These are phyloP conservation scores for Metridium senile DNA, from an alignment of 92 coral and sea anemone species.

Conservation along the genomic window DNA sequence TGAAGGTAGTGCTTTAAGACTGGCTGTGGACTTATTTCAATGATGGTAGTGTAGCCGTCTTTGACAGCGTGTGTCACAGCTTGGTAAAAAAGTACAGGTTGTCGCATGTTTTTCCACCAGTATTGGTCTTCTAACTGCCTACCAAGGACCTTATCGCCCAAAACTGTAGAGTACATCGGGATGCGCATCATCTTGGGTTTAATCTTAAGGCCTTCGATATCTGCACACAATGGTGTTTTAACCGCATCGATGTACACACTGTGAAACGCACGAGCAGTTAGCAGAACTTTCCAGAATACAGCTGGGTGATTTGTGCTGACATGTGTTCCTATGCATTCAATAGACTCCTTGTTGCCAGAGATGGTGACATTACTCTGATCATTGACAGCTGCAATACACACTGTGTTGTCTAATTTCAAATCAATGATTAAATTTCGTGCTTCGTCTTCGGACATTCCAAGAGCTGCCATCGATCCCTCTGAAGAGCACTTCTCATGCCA, in stretches of 20 bases:
- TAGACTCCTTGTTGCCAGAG: slow-evolving; percentile 73
- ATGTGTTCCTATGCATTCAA: slow-evolving; percentile 61
- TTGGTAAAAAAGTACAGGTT: slow-evolving; percentile 63
- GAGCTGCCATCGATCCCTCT: slow-evolving; percentile 86
- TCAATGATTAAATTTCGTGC: slow-evolving; percentile 42
- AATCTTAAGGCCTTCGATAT: slow-evolving; percentile 13
- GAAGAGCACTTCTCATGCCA: slow-evolving; percentile 73
- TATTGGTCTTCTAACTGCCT: slow-evolving; percentile 50
- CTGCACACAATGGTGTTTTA: slow-evolving; percentile 53
- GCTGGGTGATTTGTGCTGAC: slow-evolving; percentile 24
- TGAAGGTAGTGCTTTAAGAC: slow-evolving; percentile 59
- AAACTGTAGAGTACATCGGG: slow-evolving; percentile 87
- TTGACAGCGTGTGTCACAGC: slow-evolving; percentile 57
- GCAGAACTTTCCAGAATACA: slow-evolving; percentile 68
- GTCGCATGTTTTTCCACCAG: slow-evolving; percentile 92
- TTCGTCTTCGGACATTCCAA: slow-evolving; percentile 72
- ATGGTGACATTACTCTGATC: slow-evolving; percentile 68
- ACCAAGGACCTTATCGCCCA: slow-evolving; percentile 59
- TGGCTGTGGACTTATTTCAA: slow-evolving; percentile 85
- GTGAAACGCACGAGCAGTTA: slow-evolving; percentile 86
- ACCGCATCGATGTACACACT: slow-evolving; percentile 74
- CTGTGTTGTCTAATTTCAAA: slow-evolving; percentile 47
- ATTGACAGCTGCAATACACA: slow-evolving; percentile 77
- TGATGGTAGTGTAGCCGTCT: slow-evolving; percentile 60
- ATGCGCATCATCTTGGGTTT: slow-evolving; percentile 56